Evolutionary conservation across 1,140 invertebrate species (phyloP), one percentile per base, ranked within the genome.

Genomic region (Archivesica marissinica): DNA sequence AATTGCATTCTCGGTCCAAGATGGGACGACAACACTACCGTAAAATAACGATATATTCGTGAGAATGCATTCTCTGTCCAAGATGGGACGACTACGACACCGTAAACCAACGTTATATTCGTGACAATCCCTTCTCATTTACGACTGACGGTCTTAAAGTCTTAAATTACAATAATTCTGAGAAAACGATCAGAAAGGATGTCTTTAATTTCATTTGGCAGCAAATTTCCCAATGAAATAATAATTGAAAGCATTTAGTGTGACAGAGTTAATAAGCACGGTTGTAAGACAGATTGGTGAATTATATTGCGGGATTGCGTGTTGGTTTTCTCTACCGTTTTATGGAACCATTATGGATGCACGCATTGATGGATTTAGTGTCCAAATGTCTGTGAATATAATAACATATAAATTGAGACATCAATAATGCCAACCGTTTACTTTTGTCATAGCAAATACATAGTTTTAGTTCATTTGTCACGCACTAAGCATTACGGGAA

Each of bases 171-270:
- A 78, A 78, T 72, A 81, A 81, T 81, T 81, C 47, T 23, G 11
- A 56, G 79, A 81, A 81, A 72, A 56, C 79, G 64, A 52, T 70
- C 64, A 72, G 61, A 72, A 68, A 81, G 79, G 79, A 81, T 70
- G 79, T 81, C 59, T 81, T 81, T 81, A 81, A 81, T 81, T 72
- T 81, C 79, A 81, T 81, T 81, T 81, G 79, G 64, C 79, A 81
- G 79, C 79, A 81, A 81, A 81, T 81, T 81, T 81, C 28, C 79
- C 79, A 81, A 81, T 72, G 79, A 81, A 72, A 81, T 72, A 70
- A 72, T 81, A 81, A 81, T 81, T 81, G 79, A 66, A 72, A 66
- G 59, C 66, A 81, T 81, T 81, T 81, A 68, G 64, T 50, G 50
- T 64, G 79, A 81, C 79, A 81, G 79, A 17, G 33, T 25, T 81